These are phyloP conservation scores for Cotesia congregata DNA, from an alignment of 2,888 invertebrate genomes.

Conservation along the genomic window DNA sequence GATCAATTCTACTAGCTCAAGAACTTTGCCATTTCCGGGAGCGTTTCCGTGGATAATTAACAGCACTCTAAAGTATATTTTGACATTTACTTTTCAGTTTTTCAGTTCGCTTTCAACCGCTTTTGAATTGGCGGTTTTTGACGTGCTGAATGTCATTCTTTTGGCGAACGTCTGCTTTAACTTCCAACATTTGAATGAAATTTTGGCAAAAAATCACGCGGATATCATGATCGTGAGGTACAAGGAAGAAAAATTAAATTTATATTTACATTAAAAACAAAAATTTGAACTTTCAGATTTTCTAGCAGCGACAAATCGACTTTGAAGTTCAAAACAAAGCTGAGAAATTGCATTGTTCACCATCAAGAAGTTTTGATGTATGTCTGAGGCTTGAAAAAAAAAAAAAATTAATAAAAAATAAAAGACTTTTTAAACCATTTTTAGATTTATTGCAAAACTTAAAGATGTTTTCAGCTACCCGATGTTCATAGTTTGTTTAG, in stretches of 20 bases:
- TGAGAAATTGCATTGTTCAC: slow-evolving; percentile 45
- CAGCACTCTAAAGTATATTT: slow-evolving; percentile 42
- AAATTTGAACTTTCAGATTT: background rate
- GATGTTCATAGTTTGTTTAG: slow-evolving; percentile 55
- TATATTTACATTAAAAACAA: background rate
- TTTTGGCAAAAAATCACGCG: slow-evolving; percentile 34
- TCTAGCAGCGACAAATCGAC: background rate
- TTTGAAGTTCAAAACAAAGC: slow-evolving; percentile 42
- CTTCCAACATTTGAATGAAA: slow-evolving; percentile 48
- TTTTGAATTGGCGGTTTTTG: slow-evolving; percentile 48
- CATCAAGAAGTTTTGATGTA: slow-evolving; percentile 50
- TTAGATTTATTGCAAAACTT: slow-evolving; percentile 50
- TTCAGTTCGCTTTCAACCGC: slow-evolving; percentile 47
- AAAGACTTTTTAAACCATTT: background rate
- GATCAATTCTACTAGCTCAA: slow-evolving; percentile 20
- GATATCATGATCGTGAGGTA: slow-evolving; percentile 27
- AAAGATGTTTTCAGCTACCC: slow-evolving; percentile 48
- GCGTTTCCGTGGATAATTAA: slow-evolving; percentile 51
- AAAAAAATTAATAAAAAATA: background rate
- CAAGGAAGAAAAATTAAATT: background rate
- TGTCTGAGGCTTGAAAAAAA: slow-evolving; percentile 27
- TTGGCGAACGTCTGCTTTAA: slow-evolving; percentile 50
- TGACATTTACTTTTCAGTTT: slow-evolving; percentile 49
- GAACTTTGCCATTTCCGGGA: slow-evolving; percentile 48
- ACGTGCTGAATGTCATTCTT: slow-evolving; percentile 50